Evolutionary conservation across 2,113 vertebrate genomes (phyloP), one percentile per base, ranked within the genome.

Genomic region (Egretta garzetta): DNA sequence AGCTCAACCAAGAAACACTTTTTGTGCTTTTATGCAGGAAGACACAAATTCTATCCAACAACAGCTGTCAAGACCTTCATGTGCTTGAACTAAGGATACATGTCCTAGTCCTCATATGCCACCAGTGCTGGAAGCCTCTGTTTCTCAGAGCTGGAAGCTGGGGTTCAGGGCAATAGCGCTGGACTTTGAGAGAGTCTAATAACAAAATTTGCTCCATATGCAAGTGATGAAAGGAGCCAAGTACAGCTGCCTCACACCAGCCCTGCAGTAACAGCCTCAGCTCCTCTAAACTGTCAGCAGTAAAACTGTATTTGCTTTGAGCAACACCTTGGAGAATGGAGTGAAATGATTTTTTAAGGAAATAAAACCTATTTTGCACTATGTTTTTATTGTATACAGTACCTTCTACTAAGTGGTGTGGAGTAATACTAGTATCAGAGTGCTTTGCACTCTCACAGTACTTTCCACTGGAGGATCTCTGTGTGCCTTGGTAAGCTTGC

Each of bases 261-360:
- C 53, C 70, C 74, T 72, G 62, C 66, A 90, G 64, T 82, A 93
- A 92, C 45, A 94, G 49, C 50, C 49, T 87, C 73, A 77, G 56
- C 20, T 82, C 41, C 74, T 91, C 87, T 86, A 56, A 94, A 93
- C 66, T 82, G 62, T 94, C 87, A 96, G 79, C 76, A 95, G n/a
- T 91, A 93, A 96, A 96, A 82, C 28, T 81, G 18, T 55, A 68
- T 75, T 87, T 87, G 68, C 90, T 96, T 96, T 82, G 35, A 96
- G 66, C 64, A 93, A 72, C 93, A 97, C 90, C 90, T 86, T 73
- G n/a, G 58, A 97, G 62, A 91, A 83, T 19, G 15, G 71, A 76
- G 45, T 30, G 43, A 76, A 95, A 76, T 58, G 5, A 86, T 37
- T 85, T 95, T 87, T 90, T 39, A 49, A 85, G 96, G 93, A 85